These are phyloP conservation scores for Neostethus bicornis DNA, from an alignment of 2,797 vertebrate species.

Conservation along the genomic window DNA sequence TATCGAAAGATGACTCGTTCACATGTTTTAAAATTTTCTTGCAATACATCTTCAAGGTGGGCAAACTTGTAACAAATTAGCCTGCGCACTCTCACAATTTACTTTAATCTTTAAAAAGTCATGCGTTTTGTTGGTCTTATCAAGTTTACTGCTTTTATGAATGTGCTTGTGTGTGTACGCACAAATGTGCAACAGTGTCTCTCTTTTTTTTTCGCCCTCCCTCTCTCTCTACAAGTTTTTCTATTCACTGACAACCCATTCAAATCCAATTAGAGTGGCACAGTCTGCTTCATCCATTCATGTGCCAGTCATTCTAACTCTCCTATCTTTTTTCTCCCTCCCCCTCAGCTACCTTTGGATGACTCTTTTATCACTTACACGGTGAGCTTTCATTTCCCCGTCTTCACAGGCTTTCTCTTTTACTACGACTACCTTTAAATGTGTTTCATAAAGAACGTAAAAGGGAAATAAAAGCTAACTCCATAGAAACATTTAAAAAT, in stretches of 20 bases:
- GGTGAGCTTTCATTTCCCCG: slow-evolving; percentile 24
- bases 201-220: no score
- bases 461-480: no score
- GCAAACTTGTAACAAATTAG: slow-evolving; percentile 25
- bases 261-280: slow-evolving; percentile 75
- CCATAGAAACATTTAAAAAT: no score
- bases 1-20: no score
- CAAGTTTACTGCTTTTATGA: slow-evolving; percentile 12
- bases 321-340: slow-evolving; percentile 9
- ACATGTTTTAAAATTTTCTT: neutral
- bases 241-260: slow-evolving; percentile 77
- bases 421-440: no score
- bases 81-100: slow-evolving; percentile 14
- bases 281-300: slow-evolving; percentile 63
- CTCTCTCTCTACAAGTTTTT: slow-evolving; percentile 53
- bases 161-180: slow-evolving; percentile 11
- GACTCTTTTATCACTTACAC: slow-evolving; percentile 33
- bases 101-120: slow-evolving; percentile 35
- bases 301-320: slow-evolving; percentile 56
- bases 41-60: slow-evolving; percentile 8
- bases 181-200: slow-evolving; percentile 32
- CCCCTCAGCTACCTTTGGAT: slow-evolving; percentile 20
- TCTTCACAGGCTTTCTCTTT: slow-evolving; percentile 29
- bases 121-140: slow-evolving; percentile 29
- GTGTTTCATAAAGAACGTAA: no score